Evolutionary conservation across 2,113 vertebrate species (phyloP).

Genomic region (Gorilla gorilla): DNA sequence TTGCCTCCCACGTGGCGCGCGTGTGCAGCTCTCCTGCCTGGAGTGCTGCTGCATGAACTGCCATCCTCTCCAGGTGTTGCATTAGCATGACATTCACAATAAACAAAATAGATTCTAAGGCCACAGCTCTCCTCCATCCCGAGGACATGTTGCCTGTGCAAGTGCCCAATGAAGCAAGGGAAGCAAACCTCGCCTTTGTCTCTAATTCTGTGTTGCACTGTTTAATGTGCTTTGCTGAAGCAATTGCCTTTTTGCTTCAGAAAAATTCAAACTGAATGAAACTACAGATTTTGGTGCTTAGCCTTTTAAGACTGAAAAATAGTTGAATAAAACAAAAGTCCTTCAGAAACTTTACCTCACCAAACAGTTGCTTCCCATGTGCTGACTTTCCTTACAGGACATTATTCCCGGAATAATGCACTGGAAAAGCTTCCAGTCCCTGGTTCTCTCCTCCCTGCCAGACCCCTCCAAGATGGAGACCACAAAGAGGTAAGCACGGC

Average conservation of each 20-base stretch:
- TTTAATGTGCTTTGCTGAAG: background rate
- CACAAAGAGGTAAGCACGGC: constrained; percentile 84
- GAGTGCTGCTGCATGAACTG: background rate
- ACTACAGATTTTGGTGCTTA: background rate
- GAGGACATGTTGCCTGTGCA: background rate
- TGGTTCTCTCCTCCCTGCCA: constrained; percentile 79
- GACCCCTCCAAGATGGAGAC: constrained; percentile 48
- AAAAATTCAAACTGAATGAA: background rate
- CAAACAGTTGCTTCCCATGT: background rate
- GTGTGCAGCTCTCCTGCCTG: too few species aligned
- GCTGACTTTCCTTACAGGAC: constrained; percentile 84
- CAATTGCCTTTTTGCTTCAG: constrained; percentile 29
- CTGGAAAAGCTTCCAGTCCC: constrained; percentile 88
- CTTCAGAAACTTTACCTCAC: background rate
- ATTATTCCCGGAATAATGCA: constrained; percentile 87
- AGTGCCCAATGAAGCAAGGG: background rate
- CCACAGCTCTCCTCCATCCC: background rate
- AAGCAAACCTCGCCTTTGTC: background rate
- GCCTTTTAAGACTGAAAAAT: background rate
- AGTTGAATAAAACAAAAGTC: background rate
- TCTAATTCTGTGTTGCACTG: background rate
- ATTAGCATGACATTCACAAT: too few species aligned
- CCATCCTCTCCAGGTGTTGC: background rate
- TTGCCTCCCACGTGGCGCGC: accelerated
- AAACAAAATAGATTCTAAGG: background rate